A percentile compares a stretch with the other conserved stretches of the same genome.
Evolutionary conservation across 2,113 vertebrate species (phyloP).

Genomic region (Protobothrops flavoviridis): DNA sequence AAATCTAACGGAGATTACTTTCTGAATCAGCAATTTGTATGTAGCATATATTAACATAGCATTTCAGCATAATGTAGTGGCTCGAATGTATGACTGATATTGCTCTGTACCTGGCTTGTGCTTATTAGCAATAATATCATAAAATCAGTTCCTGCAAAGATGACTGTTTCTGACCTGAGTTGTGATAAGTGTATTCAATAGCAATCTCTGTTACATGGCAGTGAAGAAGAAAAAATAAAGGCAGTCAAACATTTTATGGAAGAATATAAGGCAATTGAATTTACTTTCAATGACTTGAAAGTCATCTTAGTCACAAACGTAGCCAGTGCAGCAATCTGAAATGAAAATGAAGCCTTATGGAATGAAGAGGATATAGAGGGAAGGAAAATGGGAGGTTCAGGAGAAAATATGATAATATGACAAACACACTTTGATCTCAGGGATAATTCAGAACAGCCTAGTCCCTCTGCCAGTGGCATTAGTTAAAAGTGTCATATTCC

Average conservation of each 20-base stretch:
- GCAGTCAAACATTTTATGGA: background rate
- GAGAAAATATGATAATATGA: constrained; percentile 41
- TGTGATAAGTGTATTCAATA: background rate
- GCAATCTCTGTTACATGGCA: background rate
- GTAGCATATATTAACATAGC: constrained; percentile 48
- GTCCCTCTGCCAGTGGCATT: constrained; percentile 54
- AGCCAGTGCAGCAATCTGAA: constrained; percentile 34
- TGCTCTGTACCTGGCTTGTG: constrained; percentile 47
- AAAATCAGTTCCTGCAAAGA: background rate
- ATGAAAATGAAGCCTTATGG: constrained; percentile 40
- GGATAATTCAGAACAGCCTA: constrained; percentile 40
- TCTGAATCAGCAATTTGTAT: constrained; percentile 63
- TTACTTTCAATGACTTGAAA: background rate
- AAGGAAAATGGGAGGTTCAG: constrained; percentile 18
- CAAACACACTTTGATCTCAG: constrained; percentile 68
- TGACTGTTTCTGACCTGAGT: background rate
- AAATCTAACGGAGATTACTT: constrained; percentile 41
- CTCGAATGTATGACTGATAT: constrained; percentile 66
- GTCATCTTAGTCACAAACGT: background rate
- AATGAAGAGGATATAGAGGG: constrained; percentile 23
- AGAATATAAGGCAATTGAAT: background rate
- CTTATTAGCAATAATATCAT: constrained; percentile 42
- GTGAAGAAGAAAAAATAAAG: background rate
- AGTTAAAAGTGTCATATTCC: constrained; percentile 67
- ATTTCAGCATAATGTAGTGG: constrained; percentile 70